These are phyloP conservation scores for Halcyon smyrnensis DNA, from an alignment of 2,797 vertebrate genomes.

Conservation along the genomic window DNA sequence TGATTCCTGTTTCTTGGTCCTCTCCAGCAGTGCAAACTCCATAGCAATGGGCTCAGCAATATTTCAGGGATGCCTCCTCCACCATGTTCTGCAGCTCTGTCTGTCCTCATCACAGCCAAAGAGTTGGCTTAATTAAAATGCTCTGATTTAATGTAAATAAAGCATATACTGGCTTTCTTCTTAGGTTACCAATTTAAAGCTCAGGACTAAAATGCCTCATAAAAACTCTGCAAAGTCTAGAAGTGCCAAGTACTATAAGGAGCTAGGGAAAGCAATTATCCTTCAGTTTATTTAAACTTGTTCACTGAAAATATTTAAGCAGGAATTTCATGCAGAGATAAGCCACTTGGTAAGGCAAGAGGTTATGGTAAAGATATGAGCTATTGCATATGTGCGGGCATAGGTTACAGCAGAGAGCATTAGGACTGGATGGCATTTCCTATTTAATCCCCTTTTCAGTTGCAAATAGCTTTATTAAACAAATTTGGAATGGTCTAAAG, in stretches of 20 bases:
- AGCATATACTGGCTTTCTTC: neutral
- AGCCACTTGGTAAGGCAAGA: neutral
- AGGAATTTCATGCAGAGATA: constrained; percentile 51
- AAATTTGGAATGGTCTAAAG: neutral
- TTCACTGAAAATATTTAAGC: constrained; percentile 58
- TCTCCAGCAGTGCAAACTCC: neutral
- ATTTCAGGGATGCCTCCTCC: neutral
- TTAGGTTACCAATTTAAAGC: constrained; percentile 13
- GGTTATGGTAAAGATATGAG: neutral
- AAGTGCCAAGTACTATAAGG: constrained; percentile 22
- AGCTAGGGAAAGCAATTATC: constrained; percentile 11
- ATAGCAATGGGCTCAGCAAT: neutral
- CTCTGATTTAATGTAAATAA: neutral
- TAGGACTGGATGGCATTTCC: constrained; percentile 8
- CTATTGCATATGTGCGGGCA: neutral
- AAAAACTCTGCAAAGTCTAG: neutral
- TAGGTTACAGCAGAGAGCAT: neutral
- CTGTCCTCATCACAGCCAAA: neutral
- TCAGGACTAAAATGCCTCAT: neutral
- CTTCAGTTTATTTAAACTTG: constrained; percentile 65
- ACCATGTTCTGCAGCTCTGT: neutral
- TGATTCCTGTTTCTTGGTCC: neutral
- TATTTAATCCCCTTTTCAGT: neutral
- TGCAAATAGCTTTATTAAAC: constrained; percentile 31
- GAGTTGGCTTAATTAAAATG: neutral